These are phyloP conservation scores for Microcebus murinus DNA, from an alignment of 2,113 vertebrate genomes.

Conservation along the genomic window DNA sequence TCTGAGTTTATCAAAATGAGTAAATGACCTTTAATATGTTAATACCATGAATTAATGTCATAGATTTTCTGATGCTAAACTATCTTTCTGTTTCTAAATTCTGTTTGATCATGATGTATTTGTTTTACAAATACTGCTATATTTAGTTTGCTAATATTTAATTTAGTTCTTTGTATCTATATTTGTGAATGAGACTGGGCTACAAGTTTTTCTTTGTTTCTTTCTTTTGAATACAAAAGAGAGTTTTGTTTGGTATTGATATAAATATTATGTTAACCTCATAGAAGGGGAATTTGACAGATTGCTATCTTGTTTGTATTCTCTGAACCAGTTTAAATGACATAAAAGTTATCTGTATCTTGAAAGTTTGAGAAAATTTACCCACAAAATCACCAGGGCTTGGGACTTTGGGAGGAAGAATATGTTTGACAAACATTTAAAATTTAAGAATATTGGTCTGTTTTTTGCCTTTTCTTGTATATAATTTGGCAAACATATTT, in stretches of 20 bases:
- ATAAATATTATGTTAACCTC: neutral
- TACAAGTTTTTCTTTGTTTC: neutral
- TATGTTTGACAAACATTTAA: slow-evolving; percentile 31
- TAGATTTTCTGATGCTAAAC: neutral
- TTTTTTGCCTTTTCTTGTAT: neutral
- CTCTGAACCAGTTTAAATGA: slow-evolving; percentile 24
- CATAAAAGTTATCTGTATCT: neutral
- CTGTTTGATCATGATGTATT: neutral
- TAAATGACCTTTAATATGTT: neutral
- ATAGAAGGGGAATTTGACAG: slow-evolving; percentile 12
- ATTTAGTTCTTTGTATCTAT: neutral
- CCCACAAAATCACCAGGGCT: neutral
- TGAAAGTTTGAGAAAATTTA: slow-evolving; percentile 21
- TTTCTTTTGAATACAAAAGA: neutral
- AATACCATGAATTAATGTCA: neutral
- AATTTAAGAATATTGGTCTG: neutral
- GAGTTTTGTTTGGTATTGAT: neutral
- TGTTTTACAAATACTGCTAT: neutral
- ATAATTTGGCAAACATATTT: neutral
- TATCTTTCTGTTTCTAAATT: slow-evolving; percentile 7
- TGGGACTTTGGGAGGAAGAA: neutral
- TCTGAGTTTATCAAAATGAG: neutral
- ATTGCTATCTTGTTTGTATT: neutral
- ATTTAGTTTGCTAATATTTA: slow-evolving; percentile 32
- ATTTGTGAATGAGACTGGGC: neutral